Conservation (phyloP, 2,888 invertebrate species). For the Neoaliturus tenellus region DNA sequence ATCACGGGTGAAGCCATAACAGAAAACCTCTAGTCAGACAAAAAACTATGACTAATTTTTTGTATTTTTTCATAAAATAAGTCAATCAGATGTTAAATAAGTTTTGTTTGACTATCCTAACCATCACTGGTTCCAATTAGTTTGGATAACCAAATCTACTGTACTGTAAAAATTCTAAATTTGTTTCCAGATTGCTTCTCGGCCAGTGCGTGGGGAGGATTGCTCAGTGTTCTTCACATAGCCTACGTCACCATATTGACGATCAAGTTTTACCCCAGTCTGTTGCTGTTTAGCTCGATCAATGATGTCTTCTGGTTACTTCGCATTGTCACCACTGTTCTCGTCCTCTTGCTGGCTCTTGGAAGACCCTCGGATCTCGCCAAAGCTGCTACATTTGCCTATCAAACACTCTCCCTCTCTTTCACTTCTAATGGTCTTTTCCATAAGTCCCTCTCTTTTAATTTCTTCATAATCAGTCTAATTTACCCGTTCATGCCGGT, state of each 20-base stretch:
- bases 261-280: background rate
- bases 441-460: background rate
- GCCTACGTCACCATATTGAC: background rate
- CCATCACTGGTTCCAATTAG: too few relatives aligned
- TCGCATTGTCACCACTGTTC: background rate
- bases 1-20: too few relatives aligned
- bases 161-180: too few relatives aligned
- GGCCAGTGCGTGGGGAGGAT: background rate
- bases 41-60: too few relatives aligned
- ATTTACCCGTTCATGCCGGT: background rate
- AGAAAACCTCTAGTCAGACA: too few relatives aligned
- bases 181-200: background rate
- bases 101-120: too few relatives aligned
- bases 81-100: too few relatives aligned
- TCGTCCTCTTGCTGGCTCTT: background rate
- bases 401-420: background rate
- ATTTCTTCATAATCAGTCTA: background rate
- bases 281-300: background rate
- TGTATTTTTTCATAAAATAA: too few relatives aligned
- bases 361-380: background rate
- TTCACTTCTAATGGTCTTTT: background rate
- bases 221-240: background rate
- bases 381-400: background rate
- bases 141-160: too few relatives aligned
- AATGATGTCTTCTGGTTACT: background rate